Evolutionary conservation across 2,888 invertebrate genomes (phyloP).

Genomic region (Strigamia crassipes): DNA sequence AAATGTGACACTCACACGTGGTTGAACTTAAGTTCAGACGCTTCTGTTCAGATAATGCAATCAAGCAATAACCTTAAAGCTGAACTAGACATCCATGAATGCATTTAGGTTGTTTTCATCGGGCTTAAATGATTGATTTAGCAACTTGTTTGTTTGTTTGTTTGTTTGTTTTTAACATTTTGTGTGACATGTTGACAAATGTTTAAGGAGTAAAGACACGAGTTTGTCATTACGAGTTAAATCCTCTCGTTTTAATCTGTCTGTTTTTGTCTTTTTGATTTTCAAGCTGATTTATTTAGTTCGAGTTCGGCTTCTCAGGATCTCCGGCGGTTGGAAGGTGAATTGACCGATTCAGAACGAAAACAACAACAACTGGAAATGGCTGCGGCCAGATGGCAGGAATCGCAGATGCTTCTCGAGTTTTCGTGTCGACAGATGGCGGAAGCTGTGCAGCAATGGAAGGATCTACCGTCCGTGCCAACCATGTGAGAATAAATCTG

Average conservation of each 20-base stretch:
- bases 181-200: not conserved
- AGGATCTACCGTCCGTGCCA: slow-evolving; percentile 47
- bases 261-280: not conserved
- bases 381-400: slow-evolving; percentile 49
- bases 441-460: slow-evolving; percentile 49
- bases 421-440: slow-evolving; percentile 50
- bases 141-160: not conserved
- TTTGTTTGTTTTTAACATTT: not conserved
- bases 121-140: not conserved
- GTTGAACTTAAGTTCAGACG: not conserved
- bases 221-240: not conserved
- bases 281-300: slow-evolving; percentile 31
- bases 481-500: slow-evolving; percentile 46
- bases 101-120: not conserved
- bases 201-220: not conserved
- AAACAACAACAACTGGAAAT: slow-evolving; percentile 48
- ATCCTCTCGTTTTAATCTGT: not conserved
- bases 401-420: slow-evolving; percentile 50
- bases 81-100: not conserved
- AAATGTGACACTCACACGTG: not conserved
- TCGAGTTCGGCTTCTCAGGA: slow-evolving; percentile 6
- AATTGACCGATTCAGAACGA: slow-evolving; percentile 47
- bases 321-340: slow-evolving; percentile 29
- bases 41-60: not conserved
- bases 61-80: not conserved